These are phyloP conservation scores for Harpalus rubripes DNA, from an alignment of 2,888 invertebrate genomes.

Conservation along the genomic window DNA sequence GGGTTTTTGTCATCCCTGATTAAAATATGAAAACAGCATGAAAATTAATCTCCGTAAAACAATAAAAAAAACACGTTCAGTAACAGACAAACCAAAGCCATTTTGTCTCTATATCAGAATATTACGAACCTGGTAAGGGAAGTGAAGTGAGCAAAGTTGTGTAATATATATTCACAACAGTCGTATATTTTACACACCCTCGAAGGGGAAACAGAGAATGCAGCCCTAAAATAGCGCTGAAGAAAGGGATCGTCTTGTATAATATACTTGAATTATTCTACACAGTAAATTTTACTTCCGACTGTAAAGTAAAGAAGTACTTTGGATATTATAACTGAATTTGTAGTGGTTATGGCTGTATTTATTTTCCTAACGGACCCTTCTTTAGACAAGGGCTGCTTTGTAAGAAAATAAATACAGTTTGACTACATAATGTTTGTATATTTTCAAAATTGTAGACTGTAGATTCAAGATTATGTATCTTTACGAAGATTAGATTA, in stretches of 20 bases:
- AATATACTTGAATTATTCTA: slow-evolving; percentile 3
- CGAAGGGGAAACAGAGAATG: slow-evolving; percentile 2
- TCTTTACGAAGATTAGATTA: background rate
- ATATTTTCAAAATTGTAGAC: background rate
- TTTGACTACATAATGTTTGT: slow-evolving; percentile 1
- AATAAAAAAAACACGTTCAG: background rate
- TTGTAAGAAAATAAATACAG: slow-evolving; percentile 7
- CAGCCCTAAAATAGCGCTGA: slow-evolving; percentile 16
- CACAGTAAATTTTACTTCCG: slow-evolving; percentile 31
- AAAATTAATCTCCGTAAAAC: background rate
- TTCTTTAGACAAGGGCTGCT: background rate
- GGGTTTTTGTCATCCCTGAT: too few relatives aligned
- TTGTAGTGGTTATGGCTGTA: slow-evolving; percentile 7
- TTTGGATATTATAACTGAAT: slow-evolving; percentile 13
- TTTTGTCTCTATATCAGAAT: background rate
- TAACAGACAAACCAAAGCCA: background rate
- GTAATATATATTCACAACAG: slow-evolving; percentile 21
- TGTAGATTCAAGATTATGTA: background rate
- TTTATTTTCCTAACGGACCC: slow-evolving; percentile 29
- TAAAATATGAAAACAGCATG: background rate
- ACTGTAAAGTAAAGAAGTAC: slow-evolving; percentile 2
- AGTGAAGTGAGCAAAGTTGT: background rate
- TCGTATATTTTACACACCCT: slow-evolving; percentile 30
- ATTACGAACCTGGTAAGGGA: background rate
- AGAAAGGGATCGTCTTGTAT: background rate